Conservation (phyloP, 2,113 vertebrate species). For the Gobius niger region DNA sequence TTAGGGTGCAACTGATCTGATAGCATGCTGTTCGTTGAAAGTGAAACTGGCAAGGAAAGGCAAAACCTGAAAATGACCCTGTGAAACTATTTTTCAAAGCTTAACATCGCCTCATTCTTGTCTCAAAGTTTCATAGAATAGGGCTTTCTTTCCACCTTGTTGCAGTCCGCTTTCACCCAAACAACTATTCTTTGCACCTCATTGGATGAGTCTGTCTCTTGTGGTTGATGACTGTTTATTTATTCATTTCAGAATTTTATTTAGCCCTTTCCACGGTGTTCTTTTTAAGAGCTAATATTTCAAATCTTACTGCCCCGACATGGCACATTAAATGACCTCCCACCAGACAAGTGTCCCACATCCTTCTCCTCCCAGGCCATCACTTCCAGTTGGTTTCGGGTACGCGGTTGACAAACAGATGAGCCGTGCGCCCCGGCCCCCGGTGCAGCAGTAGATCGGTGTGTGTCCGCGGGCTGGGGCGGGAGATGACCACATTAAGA, state of each 20-base stretch:
- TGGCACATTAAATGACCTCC: conserved; percentile 16
- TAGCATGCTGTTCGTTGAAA: no score
- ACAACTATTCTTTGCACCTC: no score
- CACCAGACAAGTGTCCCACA: conserved; percentile 24
- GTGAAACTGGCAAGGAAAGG: no score
- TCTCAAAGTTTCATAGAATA: no score
- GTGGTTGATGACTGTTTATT: no score
- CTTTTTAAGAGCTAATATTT: background rate
- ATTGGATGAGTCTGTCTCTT: no score
- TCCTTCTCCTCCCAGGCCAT: conserved; percentile 2
- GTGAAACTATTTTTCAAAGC: no score
- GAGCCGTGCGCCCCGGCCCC: conserved; percentile 15
- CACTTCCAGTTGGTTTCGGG: conserved; percentile 42
- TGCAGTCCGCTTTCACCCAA: no score
- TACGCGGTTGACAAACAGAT: conserved; percentile 55
- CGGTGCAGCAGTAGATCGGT: conserved; percentile 52
- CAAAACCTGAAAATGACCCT: no score
- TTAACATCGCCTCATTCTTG: no score
- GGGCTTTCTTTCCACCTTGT: no score
- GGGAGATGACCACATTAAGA: conserved; percentile 64
- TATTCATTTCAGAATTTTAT: background rate
- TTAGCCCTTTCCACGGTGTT: background rate
- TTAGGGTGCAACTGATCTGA: no score
- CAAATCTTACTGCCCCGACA: conserved; percentile 19
- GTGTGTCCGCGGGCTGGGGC: conserved; percentile 45